Evolutionary conservation across 2,797 vertebrate species (phyloP), one percentile per base, ranked within the genome.

Genomic region (Chrosomus eos): DNA sequence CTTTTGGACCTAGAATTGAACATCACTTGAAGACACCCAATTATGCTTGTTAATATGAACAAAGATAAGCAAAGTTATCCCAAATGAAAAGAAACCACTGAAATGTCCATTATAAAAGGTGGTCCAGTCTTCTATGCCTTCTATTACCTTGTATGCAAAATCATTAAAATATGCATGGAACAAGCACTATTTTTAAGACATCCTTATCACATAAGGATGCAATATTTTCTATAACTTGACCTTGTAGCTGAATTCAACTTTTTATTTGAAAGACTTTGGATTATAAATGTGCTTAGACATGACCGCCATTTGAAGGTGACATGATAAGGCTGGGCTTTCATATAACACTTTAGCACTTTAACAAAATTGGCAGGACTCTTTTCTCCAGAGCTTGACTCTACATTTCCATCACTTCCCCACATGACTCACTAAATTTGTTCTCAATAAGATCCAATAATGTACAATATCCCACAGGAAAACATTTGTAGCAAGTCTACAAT

Each of bases 21-120:
- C 45, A 80, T 86, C 80, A 81, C 88, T 88, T 84, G 87, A 87
- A 91, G 93, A 92, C 90, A 91, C 90, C 90, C 87, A 90, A 91
- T 92, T 93, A 89, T 92, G 89, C 84, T 51, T 64, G 71, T 68
- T 62, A 85, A 89, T 90, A 91, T 91, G 91, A 92, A 83, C 87
- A 89, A 79, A 88, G 93, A 95, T 94, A 94, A 94, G 89, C 85
- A 83, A 92, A 87, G 86, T 89, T 89, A 85, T 81, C 48, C 86
- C 88, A 90, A 92, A 92, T 92, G 90, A 90, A 87, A 88, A n/a
- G 60, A 89, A 90, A 90, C 84, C 70, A 36, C 84, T 90, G 88
- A 91, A 91, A 91, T 87, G 91, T 91, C 90, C 84, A 90, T 93
- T 92, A 92, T 88, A 88, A 85, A 88, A 71, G 88, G 83, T 84